Percentiles rank a stretch among this genome's conserved stretches.
These are phyloP conservation scores for Archaeoteleia sp. DNA, from an alignment of 2,888 invertebrate species.

Conservation along the genomic window DNA sequence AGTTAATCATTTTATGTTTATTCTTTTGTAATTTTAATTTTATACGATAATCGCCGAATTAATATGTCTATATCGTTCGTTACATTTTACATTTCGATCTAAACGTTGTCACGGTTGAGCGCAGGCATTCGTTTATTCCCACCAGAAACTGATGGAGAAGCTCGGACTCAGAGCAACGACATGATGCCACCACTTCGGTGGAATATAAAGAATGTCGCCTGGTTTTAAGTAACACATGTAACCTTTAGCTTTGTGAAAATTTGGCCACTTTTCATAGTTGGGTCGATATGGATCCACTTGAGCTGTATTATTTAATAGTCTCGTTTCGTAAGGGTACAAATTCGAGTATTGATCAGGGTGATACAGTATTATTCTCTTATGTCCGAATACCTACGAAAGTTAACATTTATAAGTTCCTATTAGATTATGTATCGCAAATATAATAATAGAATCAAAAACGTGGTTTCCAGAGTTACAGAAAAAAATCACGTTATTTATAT, in stretches of 20 bases:
- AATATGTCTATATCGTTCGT: no score
- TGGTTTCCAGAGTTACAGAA: no score
- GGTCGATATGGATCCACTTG: conserved; percentile 90
- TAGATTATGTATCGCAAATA: not conserved
- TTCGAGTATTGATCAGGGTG: conserved; percentile 81
- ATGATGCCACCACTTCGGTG: conserved; percentile 98
- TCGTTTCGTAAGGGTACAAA: conserved; percentile 88
- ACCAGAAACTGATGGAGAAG: conserved; percentile 99
- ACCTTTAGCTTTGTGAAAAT: conserved; percentile 80
- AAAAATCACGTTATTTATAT: no score
- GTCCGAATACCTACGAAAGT: conserved; percentile 83
- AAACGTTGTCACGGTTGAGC: no score
- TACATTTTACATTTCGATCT: no score
- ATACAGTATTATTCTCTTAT: conserved; percentile 91
- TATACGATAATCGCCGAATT: no score
- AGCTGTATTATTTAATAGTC: conserved; percentile 91
- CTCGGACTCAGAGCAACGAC: conserved; percentile 91
- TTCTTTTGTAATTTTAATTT: no score
- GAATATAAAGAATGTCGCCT: conserved; percentile 95
- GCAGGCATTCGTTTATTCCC: conserved; percentile 81
- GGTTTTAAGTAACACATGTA: conserved; percentile 83
- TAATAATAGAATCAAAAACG: no score
- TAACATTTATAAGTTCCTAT: conserved; percentile 1
- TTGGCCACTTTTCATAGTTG: conserved; percentile 83
- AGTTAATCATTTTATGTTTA: conserved; percentile 6